These are phyloP conservation scores for Chaetoderma sp. DNA, from an alignment of 2,888 invertebrate species.

Conservation along the genomic window DNA sequence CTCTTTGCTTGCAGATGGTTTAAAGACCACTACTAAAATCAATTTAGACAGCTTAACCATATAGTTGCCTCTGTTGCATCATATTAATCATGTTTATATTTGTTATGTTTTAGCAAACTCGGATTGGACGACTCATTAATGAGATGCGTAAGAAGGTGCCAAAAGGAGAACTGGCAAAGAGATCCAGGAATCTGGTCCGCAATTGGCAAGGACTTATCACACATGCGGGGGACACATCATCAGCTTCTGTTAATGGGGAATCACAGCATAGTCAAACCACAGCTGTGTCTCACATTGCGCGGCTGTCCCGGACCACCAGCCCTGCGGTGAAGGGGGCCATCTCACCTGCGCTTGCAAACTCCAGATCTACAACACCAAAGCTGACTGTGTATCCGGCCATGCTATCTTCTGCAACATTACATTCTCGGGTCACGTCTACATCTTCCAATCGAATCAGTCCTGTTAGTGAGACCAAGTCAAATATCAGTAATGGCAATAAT, in stretches of 20 bases:
- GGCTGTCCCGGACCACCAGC: slow-evolving; percentile 46
- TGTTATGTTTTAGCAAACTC: slow-evolving; percentile 81
- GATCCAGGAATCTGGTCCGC: slow-evolving; percentile 91
- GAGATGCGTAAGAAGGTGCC: slow-evolving; percentile 88
- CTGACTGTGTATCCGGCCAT: background rate
- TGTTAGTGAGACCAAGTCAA: too few relatives aligned
- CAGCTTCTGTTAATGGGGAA: slow-evolving; percentile 51
- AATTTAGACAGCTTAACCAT: too few relatives aligned
- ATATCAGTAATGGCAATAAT: too few relatives aligned
- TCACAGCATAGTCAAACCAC: too few relatives aligned
- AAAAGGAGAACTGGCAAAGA: slow-evolving; percentile 86
- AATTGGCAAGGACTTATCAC: slow-evolving; percentile 89
- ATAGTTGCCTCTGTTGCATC: too few relatives aligned
- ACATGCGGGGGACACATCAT: slow-evolving; percentile 19
- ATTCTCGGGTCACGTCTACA: too few relatives aligned
- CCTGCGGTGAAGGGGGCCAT: slow-evolving; percentile 38
- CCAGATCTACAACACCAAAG: slow-evolving; percentile 36
- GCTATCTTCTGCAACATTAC: too few relatives aligned
- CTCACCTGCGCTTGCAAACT: slow-evolving; percentile 28
- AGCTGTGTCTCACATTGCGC: slow-evolving; percentile 27
- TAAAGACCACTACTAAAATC: too few relatives aligned
- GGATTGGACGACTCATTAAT: slow-evolving; percentile 93
- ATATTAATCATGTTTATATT: too few relatives aligned
- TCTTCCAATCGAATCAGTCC: too few relatives aligned
- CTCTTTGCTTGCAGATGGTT: too few relatives aligned